Conservation (phyloP, 2,888 invertebrate genomes). For the Falcaria lacertinaria region DNA sequence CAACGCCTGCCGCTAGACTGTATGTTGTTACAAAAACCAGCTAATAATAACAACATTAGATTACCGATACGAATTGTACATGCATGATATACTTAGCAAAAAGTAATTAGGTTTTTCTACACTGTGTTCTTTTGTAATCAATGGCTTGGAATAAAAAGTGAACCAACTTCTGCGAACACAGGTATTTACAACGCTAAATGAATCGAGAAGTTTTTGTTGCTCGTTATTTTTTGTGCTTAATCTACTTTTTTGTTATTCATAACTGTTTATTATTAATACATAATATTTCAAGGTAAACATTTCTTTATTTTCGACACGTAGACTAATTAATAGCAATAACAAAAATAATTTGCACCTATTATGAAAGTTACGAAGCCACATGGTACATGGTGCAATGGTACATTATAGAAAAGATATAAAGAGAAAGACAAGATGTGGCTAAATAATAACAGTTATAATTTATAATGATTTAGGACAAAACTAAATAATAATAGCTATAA, state of each 20-base stretch:
- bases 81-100: conserved; percentile 31
- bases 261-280: neutral
- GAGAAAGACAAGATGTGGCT: too few relatives aligned
- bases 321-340: too few relatives aligned
- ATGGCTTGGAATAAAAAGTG: conserved; percentile 5
- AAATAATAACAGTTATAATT: too few relatives aligned
- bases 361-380: too few relatives aligned
- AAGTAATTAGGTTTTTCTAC: conserved; percentile 41
- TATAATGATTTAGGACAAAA: too few relatives aligned
- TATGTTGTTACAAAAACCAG: conserved; percentile 36
- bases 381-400: too few relatives aligned
- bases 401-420: too few relatives aligned
- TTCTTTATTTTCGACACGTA: too few relatives aligned
- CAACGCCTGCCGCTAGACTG: conserved; percentile 28
- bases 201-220: neutral
- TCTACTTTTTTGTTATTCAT: neutral
- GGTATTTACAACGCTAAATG: neutral
- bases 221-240: neutral
- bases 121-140: conserved; percentile 19
- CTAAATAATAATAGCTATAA: too few relatives aligned
- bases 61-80: conserved; percentile 29
- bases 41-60: conserved; percentile 29
- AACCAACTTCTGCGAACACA: conserved; percentile 5
- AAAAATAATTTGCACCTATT: too few relatives aligned
- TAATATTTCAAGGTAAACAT: too few relatives aligned